A percentile compares a stretch with the other conserved stretches of the same genome.
phyloP scores from a whole-genome alignment of 2,113 vertebrate genomes.

The Epinephelus lanceolatus region DNA sequence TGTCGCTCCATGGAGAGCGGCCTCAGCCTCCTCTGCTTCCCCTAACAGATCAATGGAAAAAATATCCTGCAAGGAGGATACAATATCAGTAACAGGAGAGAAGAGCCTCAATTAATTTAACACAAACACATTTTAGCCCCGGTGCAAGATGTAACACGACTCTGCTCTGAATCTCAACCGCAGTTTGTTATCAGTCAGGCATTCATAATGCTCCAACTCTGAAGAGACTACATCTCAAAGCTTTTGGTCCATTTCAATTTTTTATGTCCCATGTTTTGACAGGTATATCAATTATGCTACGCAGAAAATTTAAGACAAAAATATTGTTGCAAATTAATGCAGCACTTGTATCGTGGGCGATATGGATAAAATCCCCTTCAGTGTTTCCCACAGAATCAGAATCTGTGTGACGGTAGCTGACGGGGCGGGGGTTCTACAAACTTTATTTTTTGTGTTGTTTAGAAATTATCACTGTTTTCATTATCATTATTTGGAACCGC shows the following conservation, averaged over 20 bases:
- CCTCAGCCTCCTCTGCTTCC: conserved; percentile 42
- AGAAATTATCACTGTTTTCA: too few relatives aligned
- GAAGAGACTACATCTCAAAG: neutral
- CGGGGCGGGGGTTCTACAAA: too few relatives aligned
- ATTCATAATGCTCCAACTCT: neutral
- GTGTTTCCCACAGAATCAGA: too few relatives aligned
- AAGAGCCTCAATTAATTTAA: conserved; percentile 82
- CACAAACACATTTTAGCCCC: conserved; percentile 76
- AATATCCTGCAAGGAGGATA: conserved; percentile 70
- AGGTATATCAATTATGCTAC: neutral
- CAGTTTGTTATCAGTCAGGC: conserved; percentile 47
- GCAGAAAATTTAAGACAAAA: neutral
- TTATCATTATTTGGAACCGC: too few relatives aligned
- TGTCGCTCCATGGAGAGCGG: conserved; percentile 63
- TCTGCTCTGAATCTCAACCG: conserved; percentile 51
- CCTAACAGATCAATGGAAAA: conserved; percentile 82
- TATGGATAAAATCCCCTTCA: too few relatives aligned
- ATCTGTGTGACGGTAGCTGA: too few relatives aligned
- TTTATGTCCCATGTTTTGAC: neutral
- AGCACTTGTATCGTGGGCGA: too few relatives aligned
- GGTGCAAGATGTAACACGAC: conserved; percentile 73
- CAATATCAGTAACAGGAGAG: conserved; percentile 80
- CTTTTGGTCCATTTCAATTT: neutral
- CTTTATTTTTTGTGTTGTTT: too few relatives aligned
- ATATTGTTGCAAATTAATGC: too few relatives aligned